Base-by-base conservation (phyloP, 2,113 vertebrate genomes). In the Spea multiplicata region DNA sequence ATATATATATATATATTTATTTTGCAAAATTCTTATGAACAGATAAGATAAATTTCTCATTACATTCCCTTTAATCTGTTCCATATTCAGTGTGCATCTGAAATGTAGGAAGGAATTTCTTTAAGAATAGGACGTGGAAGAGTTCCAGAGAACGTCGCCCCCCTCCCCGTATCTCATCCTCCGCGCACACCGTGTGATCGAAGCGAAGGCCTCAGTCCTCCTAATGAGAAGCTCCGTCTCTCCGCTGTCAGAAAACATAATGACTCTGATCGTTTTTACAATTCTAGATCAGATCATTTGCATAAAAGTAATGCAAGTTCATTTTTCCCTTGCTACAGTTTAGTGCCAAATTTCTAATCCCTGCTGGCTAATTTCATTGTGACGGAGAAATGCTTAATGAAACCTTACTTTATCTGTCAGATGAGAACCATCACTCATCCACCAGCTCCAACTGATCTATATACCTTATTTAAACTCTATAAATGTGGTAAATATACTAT, bases 271-370 rank as follows among this genome's bases (percentile, higher is more conserved):
- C 45, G 61, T 70, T 75, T 77, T 70, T 70, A 69, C 55, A 70
- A 62, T 77, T 78, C 71, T 69, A 72, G 66, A 78, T 78, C 69
- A 66, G 76, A 53, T 78, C 6, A 78, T 78, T 78, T 78, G 76
- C 76, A 78, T 78, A 66, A 71, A 78, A 78, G 69, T 73, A 78
- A 72, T 78, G 70, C 69, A 72, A 66, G 69, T 72, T 72, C 76
- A 72, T 78, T 78, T 78, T 72, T 78, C 48, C 76, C 75, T 55
- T 53, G 70, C 59, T 78, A 69, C 76, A 72, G 49, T 72, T 72
- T 71, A 68, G 76, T 72, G 76, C 72, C 72, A 78, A 66, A 78
- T 71, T 78, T 78, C 61, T 72, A 78, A 78, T 78, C 76, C 76
- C 69, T 8, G 5, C 46, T 55, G 76, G 69, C 69, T 78, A 59